Percentiles rank a stretch among this genome's conserved stretches.
phyloP scores from a whole-genome alignment of 2,113 vertebrate genomes.

The Nesoenas mayeri region DNA sequence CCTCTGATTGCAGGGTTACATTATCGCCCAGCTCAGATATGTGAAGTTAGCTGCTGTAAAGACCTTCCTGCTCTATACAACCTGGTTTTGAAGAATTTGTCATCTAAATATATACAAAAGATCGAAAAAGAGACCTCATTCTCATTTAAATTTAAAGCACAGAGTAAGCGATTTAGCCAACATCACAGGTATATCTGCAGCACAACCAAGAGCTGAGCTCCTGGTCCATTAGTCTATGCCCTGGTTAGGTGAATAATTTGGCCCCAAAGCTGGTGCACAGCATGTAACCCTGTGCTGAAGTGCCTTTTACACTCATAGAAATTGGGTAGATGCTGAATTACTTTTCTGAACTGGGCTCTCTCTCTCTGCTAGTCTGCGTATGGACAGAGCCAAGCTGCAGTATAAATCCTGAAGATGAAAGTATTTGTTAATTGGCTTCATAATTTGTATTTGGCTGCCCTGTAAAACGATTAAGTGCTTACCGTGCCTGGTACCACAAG shows the following conservation, averaged over 20 bases:
- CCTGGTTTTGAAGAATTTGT: background rate
- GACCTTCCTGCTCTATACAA: background rate
- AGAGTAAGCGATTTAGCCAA: background rate
- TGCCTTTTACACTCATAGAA: background rate
- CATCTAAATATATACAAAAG: background rate
- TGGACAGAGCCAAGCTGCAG: background rate
- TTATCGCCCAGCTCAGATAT: background rate
- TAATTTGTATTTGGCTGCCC: slow-evolving; percentile 33
- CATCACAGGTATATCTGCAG: background rate
- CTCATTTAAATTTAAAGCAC: background rate
- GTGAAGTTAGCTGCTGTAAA: background rate
- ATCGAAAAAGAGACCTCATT: background rate
- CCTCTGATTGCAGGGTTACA: background rate
- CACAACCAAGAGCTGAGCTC: background rate
- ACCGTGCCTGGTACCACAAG: slow-evolving; percentile 30
- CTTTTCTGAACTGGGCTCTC: background rate
- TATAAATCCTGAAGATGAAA: slow-evolving; percentile 24
- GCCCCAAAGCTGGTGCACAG: background rate
- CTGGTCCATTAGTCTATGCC: background rate
- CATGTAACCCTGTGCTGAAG: background rate
- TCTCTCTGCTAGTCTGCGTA: background rate
- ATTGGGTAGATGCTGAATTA: background rate
- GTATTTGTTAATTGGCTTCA: slow-evolving; percentile 32
- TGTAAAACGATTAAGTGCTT: slow-evolving; percentile 14
- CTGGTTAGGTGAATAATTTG: background rate